phyloP scores from a whole-genome alignment of 1,140 invertebrate species.

The Anagrus nilaparvatae region DNA sequence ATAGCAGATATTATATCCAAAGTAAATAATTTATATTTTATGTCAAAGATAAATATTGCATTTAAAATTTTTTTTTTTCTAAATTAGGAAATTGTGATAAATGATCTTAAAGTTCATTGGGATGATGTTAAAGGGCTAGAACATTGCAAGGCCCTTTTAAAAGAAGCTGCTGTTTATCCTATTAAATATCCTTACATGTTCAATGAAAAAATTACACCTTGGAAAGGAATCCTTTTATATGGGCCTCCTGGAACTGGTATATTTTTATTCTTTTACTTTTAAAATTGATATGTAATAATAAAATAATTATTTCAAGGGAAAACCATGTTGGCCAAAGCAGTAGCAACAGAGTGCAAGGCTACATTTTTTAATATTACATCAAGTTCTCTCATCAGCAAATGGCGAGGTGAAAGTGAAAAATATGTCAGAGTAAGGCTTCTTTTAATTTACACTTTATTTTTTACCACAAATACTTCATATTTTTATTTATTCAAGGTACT shows the following conservation, averaged over 20 bases:
- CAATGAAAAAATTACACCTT: slow-evolving; percentile 63
- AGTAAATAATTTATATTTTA: slow-evolving; percentile 21
- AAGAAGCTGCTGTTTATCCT: slow-evolving; percentile 83
- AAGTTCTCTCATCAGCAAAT: slow-evolving; percentile 83
- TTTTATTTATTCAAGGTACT: slow-evolving; percentile 48
- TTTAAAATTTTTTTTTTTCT: neutral
- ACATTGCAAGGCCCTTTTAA: slow-evolving; percentile 71
- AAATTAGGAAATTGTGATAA: slow-evolving; percentile 54
- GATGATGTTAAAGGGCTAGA: slow-evolving; percentile 66
- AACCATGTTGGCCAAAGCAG: slow-evolving; percentile 78
- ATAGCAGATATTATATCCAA: slow-evolving; percentile 46
- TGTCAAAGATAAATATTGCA: neutral
- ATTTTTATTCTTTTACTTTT: neutral
- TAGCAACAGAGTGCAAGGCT: slow-evolving; percentile 73
- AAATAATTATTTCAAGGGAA: slow-evolving; percentile 53
- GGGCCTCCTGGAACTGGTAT: slow-evolving; percentile 68
- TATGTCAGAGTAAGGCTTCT: slow-evolving; percentile 52
- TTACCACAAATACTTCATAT: neutral
- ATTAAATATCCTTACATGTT: slow-evolving; percentile 79
- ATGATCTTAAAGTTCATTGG: slow-evolving; percentile 56
- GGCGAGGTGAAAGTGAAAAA: slow-evolving; percentile 92
- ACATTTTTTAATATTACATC: slow-evolving; percentile 89
- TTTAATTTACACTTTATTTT: neutral
- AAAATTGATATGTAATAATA: neutral
- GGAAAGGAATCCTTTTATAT: slow-evolving; percentile 72